Evolutionary conservation across 2,888 invertebrate species (phyloP).

Genomic region (Idaea biselata): DNA sequence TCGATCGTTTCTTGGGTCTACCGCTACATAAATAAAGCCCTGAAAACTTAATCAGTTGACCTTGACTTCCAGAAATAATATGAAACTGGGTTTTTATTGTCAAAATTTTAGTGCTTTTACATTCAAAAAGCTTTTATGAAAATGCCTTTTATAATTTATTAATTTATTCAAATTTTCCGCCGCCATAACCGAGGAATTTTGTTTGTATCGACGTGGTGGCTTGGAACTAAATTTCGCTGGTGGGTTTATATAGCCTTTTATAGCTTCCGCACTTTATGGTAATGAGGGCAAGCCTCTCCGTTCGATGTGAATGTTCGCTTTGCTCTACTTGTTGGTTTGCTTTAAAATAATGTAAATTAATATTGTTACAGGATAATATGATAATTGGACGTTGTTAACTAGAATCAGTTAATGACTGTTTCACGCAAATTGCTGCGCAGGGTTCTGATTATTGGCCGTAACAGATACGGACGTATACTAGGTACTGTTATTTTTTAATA

Average conservation of each 20-base stretch:
- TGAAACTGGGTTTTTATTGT: constrained; percentile 7
- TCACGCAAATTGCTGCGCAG: background rate
- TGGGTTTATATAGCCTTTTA: constrained; percentile 55
- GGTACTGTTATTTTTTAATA: background rate
- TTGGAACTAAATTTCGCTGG: constrained; percentile 42
- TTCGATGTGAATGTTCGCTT: constrained; percentile 2
- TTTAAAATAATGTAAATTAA: background rate
- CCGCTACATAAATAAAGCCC: background rate
- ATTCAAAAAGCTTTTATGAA: constrained; percentile 24
- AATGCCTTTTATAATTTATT: constrained; percentile 27
- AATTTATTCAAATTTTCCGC: constrained; percentile 37
- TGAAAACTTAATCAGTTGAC: background rate
- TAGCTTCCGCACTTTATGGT: constrained; percentile 68
- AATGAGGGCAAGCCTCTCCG: constrained; percentile 45
- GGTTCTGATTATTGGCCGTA: background rate
- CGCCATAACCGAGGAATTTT: constrained; percentile 28
- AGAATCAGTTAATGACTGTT: background rate
- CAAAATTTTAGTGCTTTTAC: constrained; percentile 6
- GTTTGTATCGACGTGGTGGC: constrained; percentile 45
- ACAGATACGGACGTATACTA: background rate
- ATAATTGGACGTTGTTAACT: background rate
- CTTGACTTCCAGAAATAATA: background rate
- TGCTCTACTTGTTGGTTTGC: constrained; percentile 2
- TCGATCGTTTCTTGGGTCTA: background rate
- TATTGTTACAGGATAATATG: background rate